Evolutionary conservation across 2,113 vertebrate genomes (phyloP).

Genomic region (Notarius quadriscutis): DNA sequence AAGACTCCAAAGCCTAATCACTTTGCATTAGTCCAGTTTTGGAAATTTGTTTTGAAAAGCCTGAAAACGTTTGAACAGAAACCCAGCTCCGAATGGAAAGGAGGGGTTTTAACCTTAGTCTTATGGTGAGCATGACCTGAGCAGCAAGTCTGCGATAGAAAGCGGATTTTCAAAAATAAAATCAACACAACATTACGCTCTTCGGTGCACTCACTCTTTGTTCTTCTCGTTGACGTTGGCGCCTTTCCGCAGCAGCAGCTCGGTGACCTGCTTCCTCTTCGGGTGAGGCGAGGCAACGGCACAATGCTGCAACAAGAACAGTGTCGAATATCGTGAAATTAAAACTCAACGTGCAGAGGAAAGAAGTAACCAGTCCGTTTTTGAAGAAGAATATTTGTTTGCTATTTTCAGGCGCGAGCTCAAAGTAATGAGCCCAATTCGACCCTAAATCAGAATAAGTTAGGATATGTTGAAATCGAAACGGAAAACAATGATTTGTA

Average conservation of each 20-base stretch:
- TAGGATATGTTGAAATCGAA: too few relatives aligned
- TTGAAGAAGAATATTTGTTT: too few relatives aligned
- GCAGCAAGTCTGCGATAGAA: not conserved
- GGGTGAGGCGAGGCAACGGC: conserved; percentile 92
- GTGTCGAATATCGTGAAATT: not conserved
- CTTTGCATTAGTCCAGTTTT: not conserved
- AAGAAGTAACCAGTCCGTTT: not conserved
- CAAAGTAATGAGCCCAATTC: not conserved
- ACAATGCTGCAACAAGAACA: conserved; percentile 81
- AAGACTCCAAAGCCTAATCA: not conserved
- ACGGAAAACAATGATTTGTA: too few relatives aligned
- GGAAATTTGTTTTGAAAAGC: not conserved
- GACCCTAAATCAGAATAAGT: too few relatives aligned
- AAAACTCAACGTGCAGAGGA: not conserved
- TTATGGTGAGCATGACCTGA: not conserved
- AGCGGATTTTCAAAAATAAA: not conserved
- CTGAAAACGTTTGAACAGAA: not conserved
- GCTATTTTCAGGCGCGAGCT: not conserved
- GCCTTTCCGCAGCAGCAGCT: conserved; percentile 93
- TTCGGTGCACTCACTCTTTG: conserved; percentile 86
- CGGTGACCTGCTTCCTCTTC: conserved; percentile 96
- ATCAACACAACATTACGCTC: not conserved
- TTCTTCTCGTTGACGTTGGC: conserved; percentile 98
- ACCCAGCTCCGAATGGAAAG: not conserved
- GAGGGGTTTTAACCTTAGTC: not conserved